Conservation (phyloP, 2,797 vertebrate genomes). For the Crenichthys baileyi region DNA sequence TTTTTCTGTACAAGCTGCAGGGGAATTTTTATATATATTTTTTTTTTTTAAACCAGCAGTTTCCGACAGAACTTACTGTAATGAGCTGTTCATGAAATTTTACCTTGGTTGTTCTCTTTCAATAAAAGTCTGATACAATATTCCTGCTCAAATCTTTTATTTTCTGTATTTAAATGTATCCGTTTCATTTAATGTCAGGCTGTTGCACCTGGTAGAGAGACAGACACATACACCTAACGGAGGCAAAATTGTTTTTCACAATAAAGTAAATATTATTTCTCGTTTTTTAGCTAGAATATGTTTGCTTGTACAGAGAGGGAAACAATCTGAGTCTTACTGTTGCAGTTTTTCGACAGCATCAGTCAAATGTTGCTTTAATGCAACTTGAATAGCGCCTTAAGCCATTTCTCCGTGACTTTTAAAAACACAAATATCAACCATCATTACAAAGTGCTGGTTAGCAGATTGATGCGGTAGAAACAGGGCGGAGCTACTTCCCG, state of each 20-base stretch:
- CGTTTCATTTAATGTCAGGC: neutral
- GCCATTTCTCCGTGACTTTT: neutral
- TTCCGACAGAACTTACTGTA: constrained; percentile 5
- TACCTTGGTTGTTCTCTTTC: neutral
- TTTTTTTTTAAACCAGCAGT: neutral
- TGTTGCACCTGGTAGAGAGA: neutral
- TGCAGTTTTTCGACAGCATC: neutral
- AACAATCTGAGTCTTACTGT: neutral
- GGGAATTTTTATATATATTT: neutral
- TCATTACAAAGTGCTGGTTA: neutral
- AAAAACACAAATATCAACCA: neutral
- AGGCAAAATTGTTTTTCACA: neutral
- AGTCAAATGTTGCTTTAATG: neutral
- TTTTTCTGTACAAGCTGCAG: neutral
- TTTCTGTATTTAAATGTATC: neutral
- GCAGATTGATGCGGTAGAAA: neutral
- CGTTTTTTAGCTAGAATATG: neutral
- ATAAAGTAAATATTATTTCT: neutral
- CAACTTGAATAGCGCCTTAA: neutral
- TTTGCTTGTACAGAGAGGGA: neutral
- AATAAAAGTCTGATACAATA: constrained; percentile 10
- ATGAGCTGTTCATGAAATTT: neutral
- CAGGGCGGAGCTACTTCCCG: neutral
- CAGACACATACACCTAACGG: neutral
- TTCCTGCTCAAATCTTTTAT: neutral